Percentiles rank a stretch among this genome's conserved stretches.
Conservation (phyloP, 1,140 invertebrate species). For the Bombus affinis region DNA sequence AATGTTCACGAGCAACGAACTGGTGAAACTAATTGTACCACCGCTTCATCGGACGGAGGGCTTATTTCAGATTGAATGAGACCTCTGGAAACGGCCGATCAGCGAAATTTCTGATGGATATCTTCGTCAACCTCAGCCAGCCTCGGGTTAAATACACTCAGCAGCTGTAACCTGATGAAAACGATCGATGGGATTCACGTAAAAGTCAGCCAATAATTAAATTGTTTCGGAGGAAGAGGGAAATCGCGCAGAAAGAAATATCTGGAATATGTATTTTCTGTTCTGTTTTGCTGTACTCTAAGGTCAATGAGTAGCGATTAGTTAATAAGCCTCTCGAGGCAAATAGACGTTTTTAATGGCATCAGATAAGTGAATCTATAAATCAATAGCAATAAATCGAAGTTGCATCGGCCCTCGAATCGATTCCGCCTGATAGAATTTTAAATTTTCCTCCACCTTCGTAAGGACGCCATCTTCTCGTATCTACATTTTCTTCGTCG, state of each 20-base stretch:
- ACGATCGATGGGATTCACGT: conserved; percentile 55
- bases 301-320: neutral
- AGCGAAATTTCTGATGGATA: conserved; percentile 76
- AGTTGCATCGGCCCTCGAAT: neutral
- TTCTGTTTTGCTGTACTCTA: neutral
- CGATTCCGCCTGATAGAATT: neutral
- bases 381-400: neutral
- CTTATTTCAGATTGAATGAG: conserved; percentile 73
- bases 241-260: neutral
- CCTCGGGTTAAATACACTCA: conserved; percentile 38
- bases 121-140: conserved; percentile 29
- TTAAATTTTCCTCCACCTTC: neutral
- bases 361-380: neutral
- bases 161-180: conserved; percentile 69
- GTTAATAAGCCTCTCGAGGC: neutral
- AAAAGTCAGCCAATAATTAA: conserved; percentile 46
- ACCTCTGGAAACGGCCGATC: conserved; percentile 66
- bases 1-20: conserved; percentile 56
- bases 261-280: neutral
- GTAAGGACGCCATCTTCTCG: neutral
- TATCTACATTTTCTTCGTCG: neutral
- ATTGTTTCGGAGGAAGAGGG: neutral
- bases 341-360: neutral
- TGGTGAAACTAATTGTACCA: conserved; percentile 71
- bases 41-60: conserved; percentile 37